Evolutionary conservation across 2,113 vertebrate species (phyloP), one percentile per base, ranked within the genome.

Genomic region (Dipodomys stephensi): DNA sequence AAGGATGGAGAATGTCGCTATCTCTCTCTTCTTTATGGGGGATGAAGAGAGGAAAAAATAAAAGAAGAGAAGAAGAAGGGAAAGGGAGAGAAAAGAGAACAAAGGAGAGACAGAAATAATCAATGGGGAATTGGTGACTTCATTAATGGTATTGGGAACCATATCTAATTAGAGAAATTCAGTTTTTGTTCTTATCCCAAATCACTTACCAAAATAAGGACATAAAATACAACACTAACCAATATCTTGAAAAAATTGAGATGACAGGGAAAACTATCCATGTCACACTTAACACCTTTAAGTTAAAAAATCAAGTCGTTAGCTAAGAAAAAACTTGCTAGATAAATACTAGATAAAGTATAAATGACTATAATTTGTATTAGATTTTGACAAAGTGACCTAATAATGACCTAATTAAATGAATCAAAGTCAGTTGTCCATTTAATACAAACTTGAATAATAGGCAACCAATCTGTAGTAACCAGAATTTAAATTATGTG

Each of bases 281-380:
- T n/a, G 12, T 74, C 64, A 60, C 16, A 44, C 67, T 83, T 88
- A 88, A 78, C 13, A 74, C 0, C 5, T 13, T 78, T 32, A 32
- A 57, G 13, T 83, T 7, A 79, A 64, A 76, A 71, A 30, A 67
- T 74, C 46, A 87, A 87, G 57, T 88, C 60, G 53, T 89, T 89
- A 90, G 4, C 20, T 39, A 93, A 88, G 79, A 69, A 84, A 88
- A 88, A 65, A 72, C 87, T 28, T 87, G 8, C 28, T 71, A 6
- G 57, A 49, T 35, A 20, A 79, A 46, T 22, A 25, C 62, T 22
- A 64, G 62, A 25, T 23, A 64, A 64, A 23, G 62, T 79, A 62
- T 49, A 77, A 83, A 79, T 82, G 78, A 15, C 5, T 67, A 0
- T 39, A 49, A 35, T 25, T 60, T 16, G 9, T 28, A 35, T 46